Evolutionary conservation across 1,140 invertebrate species (phyloP).

Genomic region (Cephus cinctus): DNA sequence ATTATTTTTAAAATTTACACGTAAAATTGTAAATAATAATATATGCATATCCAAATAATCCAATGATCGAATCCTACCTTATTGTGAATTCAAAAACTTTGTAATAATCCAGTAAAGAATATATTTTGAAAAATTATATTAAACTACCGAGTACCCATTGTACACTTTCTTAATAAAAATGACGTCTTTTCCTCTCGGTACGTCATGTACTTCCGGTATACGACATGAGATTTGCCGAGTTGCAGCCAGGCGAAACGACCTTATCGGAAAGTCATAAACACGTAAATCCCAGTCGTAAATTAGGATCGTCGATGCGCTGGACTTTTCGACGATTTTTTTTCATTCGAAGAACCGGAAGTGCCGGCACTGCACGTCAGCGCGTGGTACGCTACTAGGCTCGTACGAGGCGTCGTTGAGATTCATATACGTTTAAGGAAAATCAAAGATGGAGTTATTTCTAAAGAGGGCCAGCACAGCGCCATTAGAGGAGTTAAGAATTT

Average conservation of each 20-base stretch:
- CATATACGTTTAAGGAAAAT: too few species aligned
- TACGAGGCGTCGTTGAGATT: too few species aligned
- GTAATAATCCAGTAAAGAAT: too few species aligned
- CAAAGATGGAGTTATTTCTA: conserved; percentile 25
- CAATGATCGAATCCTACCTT: too few species aligned
- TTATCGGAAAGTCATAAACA: conserved; percentile 58
- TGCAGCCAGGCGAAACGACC: conserved; percentile 48
- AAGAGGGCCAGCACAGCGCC: conserved; percentile 22
- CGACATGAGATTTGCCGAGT: conserved; percentile 30
- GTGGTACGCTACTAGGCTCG: too few species aligned
- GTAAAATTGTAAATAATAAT: too few species aligned
- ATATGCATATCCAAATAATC: too few species aligned
- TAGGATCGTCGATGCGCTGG: conserved; percentile 54
- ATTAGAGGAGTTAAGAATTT: conserved; percentile 46
- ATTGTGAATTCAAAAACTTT: too few species aligned
- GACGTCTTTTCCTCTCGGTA: conserved; percentile 41
- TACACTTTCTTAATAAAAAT: conserved; percentile 32
- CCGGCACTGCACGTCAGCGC: too few species aligned
- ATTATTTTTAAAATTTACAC: too few species aligned
- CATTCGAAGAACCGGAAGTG: neutral
- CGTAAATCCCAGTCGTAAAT: conserved; percentile 54
- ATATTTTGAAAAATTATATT: too few species aligned
- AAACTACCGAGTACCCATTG: too few species aligned
- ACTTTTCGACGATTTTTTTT: conserved; percentile 37
- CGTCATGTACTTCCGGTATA: conserved; percentile 36